These are phyloP conservation scores for Dufourea novaeangliae DNA, from an alignment of 1,140 invertebrate species.

Conservation along the genomic window DNA sequence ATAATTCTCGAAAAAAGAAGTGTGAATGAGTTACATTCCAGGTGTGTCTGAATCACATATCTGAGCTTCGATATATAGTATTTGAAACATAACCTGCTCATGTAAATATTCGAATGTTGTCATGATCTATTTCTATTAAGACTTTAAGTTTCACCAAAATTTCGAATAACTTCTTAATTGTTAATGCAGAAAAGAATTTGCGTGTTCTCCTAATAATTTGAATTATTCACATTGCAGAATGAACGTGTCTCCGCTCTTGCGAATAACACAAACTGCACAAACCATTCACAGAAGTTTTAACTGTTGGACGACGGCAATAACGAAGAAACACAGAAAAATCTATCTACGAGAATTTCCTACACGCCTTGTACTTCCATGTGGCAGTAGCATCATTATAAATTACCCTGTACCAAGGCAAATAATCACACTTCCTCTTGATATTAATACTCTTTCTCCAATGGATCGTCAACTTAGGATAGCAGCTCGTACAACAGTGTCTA, in stretches of 20 bases:
- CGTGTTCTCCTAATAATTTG: too few relatives aligned
- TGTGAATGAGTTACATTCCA: neutral
- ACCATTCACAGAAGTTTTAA: constrained; percentile 79
- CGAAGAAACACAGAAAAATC: constrained; percentile 86
- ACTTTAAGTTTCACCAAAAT: too few relatives aligned
- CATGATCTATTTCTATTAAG: neutral
- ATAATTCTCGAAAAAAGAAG: neutral
- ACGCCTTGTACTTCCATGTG: constrained; percentile 89
- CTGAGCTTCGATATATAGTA: neutral
- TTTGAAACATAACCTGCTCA: constrained; percentile 16
- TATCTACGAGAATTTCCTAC: constrained; percentile 89
- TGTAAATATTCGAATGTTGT: neutral
- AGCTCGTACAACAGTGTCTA: constrained; percentile 88
- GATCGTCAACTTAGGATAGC: constrained; percentile 86
- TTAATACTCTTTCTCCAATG: constrained; percentile 86
- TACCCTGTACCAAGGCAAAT: constrained; percentile 93
- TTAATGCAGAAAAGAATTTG: neutral
- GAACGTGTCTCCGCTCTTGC: constrained; percentile 43
- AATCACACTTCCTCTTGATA: constrained; percentile 91
- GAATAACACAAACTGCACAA: constrained; percentile 8
- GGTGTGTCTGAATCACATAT: too few relatives aligned
- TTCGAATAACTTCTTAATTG: neutral
- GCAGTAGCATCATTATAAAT: constrained; percentile 90
- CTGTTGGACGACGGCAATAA: constrained; percentile 86
- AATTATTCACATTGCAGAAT: constrained; percentile 67